Evolutionary conservation across 2,888 invertebrate genomes (phyloP).

Genomic region (Hoplodrina ambigua): DNA sequence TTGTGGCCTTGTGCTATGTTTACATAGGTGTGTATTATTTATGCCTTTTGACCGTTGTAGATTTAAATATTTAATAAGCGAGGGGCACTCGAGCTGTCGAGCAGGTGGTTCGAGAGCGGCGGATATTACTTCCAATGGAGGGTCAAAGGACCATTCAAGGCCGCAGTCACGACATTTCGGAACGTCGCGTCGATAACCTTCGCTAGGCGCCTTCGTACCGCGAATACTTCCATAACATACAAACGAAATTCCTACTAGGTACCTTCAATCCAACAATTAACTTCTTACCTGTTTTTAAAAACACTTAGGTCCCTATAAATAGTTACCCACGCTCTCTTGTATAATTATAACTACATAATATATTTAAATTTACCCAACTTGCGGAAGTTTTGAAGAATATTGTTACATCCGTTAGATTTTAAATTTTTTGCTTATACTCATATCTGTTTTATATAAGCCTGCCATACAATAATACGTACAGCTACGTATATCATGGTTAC

Average conservation of each 20-base stretch:
- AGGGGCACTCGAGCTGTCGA: constrained; percentile 81
- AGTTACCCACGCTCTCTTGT: constrained; percentile 5
- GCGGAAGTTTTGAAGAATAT: constrained; percentile 43
- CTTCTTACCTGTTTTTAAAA: constrained; percentile 24
- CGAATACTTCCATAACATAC: constrained; percentile 50
- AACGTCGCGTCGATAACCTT: constrained; percentile 81
- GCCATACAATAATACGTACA: constrained; percentile 25
- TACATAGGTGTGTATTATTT: constrained; percentile 34
- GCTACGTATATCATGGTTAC: constrained; percentile 21
- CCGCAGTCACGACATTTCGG: constrained; percentile 80
- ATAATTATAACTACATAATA: neutral
- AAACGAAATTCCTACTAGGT: neutral
- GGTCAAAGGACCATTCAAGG: constrained; percentile 88
- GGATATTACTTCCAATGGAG: constrained; percentile 77
- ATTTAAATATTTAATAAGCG: constrained; percentile 66
- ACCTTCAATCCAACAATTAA: constrained; percentile 19
- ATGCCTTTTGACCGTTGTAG: constrained; percentile 61
- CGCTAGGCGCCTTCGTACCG: constrained; percentile 73
- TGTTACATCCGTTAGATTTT: constrained; percentile 34
- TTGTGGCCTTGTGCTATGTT: constrained; percentile 33
- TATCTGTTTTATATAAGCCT: no score
- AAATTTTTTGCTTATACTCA: constrained; percentile 8
- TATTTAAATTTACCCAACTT: constrained; percentile 25
- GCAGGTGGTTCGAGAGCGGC: constrained; percentile 81
- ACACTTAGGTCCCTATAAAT: constrained; percentile 6